Conservation (phyloP, 1,140 invertebrate species). For the Drosophila littoralis region DNA sequence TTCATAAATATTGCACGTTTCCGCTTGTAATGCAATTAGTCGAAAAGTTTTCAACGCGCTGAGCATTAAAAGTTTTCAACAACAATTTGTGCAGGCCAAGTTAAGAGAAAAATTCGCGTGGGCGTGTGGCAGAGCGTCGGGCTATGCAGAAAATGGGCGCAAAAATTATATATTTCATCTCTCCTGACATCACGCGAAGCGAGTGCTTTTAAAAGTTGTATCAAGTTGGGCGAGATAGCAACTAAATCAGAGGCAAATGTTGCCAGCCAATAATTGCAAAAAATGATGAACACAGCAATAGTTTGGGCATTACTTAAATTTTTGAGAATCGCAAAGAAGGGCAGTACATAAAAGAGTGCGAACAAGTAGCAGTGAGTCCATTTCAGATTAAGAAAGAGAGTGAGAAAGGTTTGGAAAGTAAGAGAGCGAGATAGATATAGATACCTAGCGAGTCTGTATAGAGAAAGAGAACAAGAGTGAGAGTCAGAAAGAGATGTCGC, state of each 20-base stretch:
- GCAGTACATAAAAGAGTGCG: background rate
- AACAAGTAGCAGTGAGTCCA: too few relatives aligned
- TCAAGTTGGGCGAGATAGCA: constrained; percentile 3
- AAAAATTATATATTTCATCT: constrained; percentile 33
- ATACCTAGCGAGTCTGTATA: background rate
- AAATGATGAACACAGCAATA: too few relatives aligned
- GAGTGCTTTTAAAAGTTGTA: constrained; percentile 41
- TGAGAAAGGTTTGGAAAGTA: background rate
- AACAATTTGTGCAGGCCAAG: constrained; percentile 51
- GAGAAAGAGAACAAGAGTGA: background rate
- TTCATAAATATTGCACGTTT: constrained; percentile 55
- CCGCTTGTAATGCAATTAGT: constrained; percentile 82
- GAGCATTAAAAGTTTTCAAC: constrained; percentile 63
- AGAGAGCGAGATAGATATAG: background rate
- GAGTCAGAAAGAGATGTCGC: background rate
- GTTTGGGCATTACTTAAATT: too few relatives aligned
- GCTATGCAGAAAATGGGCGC: constrained; percentile 3
- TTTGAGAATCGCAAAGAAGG: constrained; percentile 7
- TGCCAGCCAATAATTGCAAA: background rate
- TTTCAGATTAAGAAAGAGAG: background rate
- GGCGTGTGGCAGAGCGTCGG: background rate
- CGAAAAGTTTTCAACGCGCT: constrained; percentile 67
- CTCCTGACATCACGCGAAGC: constrained; percentile 18
- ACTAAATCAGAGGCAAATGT: constrained; percentile 44
- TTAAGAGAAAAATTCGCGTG: background rate